Percentiles rank a stretch among this genome's conserved stretches.
phyloP scores from a whole-genome alignment of 37 sponge, comb jelly and placozoan genomes.

The Crambe crambe region DNA sequence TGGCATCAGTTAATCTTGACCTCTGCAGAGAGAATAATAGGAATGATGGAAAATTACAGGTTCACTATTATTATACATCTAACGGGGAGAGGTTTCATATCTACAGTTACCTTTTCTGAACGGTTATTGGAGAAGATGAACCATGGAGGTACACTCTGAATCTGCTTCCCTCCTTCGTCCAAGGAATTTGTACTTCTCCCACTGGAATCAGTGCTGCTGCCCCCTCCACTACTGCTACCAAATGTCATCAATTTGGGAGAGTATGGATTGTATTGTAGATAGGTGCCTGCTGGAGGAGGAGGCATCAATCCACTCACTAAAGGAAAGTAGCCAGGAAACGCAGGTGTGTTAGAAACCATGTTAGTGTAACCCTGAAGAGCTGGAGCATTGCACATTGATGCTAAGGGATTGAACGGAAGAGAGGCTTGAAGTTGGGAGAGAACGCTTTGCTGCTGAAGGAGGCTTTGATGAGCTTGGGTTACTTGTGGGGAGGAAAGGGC shows the following conservation, averaged over 20 bases:
- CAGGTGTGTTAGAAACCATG: background rate
- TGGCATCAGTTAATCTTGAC: constrained; percentile 59
- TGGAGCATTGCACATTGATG: background rate
- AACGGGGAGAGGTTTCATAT: no score
- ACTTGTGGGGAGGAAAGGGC: background rate
- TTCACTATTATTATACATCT: no score
- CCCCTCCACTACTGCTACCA: background rate
- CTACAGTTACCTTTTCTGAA: constrained; percentile 56
- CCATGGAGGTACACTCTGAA: constrained; percentile 73
- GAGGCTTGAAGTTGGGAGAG: constrained; percentile 1
- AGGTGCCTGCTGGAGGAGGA: background rate
- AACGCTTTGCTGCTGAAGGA: background rate
- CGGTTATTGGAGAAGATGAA: constrained; percentile 56
- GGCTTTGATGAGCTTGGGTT: background rate
- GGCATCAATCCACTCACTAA: background rate
- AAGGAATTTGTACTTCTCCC: background rate
- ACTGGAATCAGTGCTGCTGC: background rate
- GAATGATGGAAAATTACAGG: no score
- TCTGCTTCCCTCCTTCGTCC: constrained; percentile 3
- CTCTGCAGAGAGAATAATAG: constrained; percentile 26
- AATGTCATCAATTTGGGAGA: background rate
- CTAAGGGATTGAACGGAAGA: background rate
- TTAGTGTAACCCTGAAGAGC: background rate
- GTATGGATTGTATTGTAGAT: background rate
- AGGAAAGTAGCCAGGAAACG: background rate